Conservation (phyloP, 2,888 invertebrate genomes). For the Calliopum simillimum region DNA sequence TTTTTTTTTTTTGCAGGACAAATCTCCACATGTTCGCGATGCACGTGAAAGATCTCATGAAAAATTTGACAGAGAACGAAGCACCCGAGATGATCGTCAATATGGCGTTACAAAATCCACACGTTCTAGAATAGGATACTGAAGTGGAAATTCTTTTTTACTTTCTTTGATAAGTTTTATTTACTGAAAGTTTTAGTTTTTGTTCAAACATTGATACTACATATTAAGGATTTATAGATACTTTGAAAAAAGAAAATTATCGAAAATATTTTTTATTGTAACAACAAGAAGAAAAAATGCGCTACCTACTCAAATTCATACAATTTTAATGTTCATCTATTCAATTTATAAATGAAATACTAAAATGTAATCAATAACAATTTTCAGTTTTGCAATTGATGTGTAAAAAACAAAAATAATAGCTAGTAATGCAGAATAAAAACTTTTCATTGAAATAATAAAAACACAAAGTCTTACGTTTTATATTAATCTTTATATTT, state of each 20-base stretch:
- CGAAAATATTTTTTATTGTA: background rate
- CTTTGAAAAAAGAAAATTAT: conserved; percentile 1
- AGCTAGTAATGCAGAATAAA: background rate
- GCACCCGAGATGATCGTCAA: conserved; percentile 73
- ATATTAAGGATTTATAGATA: conserved; percentile 28
- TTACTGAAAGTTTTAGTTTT: conserved; percentile 37
- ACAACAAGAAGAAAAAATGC: background rate
- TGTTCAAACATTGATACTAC: conserved; percentile 16
- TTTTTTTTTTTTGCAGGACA: conserved; percentile 72
- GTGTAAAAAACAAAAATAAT: no score
- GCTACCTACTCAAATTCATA: conserved; percentile 11
- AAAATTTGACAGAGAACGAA: conserved; percentile 71
- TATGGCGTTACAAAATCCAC: conserved; percentile 77
- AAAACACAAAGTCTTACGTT: background rate
- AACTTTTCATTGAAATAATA: conserved; percentile 7
- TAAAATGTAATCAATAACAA: no score
- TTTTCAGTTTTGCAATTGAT: no score
- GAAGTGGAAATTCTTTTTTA: conserved; percentile 15
- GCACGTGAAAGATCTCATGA: conserved; percentile 80
- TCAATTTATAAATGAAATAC: conserved; percentile 1
- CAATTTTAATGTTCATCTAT: conserved; percentile 1
- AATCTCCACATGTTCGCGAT: conserved; percentile 79
- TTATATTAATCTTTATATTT: background rate
- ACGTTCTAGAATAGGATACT: conserved; percentile 61
- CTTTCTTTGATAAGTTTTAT: conserved; percentile 22